Base-by-base conservation (phyloP, 2,888 invertebrate genomes). In the Perizoma flavofasciatum region DNA sequence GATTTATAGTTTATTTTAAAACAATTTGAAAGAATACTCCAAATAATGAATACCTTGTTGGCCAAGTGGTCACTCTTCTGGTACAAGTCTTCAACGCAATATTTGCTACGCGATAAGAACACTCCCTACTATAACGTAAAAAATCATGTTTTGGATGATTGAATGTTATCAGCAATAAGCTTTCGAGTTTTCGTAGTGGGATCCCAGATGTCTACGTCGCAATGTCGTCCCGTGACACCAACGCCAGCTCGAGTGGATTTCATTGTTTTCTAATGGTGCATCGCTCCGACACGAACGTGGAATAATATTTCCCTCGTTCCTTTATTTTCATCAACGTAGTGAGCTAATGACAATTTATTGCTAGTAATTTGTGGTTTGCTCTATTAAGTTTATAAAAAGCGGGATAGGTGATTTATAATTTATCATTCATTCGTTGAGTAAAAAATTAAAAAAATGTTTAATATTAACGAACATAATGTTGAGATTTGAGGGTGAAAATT, bases 201-300 rank as follows among this genome's bases (percentile, higher is more conserved):
- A 54, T 64, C 43, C 5, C 22, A 48, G 43, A 51, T 45, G 49
- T 57, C 55, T 55, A 39, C 54, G 54, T 53, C 45, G 54, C 57
- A 54, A 6, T 41, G 59, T 51, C 63, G 66, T 67, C 60, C 61
- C 65, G 54, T 22, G 65, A 65, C 63, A 66, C 61, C 60, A 39
- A 37, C 53, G 61, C 59, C 39, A 59, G 62, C 68, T 76, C 75
- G 72, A 81, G 75, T 77, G 78, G 75, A 75, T 78, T 81, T 81
- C 78, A 79, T 82, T 82, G 82, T 80, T 78, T 82, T 75, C 71
- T 70, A 73, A 77, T 72, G 66, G 66, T 61, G 48, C 43, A 62
- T 57, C 52, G 56, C 46, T 49, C 61, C 47, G 11, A 56, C 49
- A 50, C 53, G 50, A 59, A 60, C 61, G 52, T 66, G 61, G 48